Percentiles rank a stretch among this genome's conserved stretches.
Conservation (phyloP, 2,797 vertebrate genomes). For the Microcaecilia unicolor region DNA sequence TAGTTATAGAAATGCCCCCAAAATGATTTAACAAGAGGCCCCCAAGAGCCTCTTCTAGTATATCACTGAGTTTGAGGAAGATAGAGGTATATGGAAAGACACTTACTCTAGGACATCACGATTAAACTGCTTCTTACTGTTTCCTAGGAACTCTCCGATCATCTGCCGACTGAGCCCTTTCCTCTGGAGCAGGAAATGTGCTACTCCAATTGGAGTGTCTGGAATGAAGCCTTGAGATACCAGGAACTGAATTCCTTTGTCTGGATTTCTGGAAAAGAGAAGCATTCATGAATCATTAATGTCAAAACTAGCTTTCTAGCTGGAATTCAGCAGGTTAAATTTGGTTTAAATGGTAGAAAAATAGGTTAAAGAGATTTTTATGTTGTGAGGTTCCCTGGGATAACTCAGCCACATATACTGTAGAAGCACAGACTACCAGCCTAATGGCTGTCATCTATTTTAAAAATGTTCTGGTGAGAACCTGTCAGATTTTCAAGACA, state of each 20-base stretch:
- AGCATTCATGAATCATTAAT: no score
- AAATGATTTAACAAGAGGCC: no score
- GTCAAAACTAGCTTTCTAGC: neutral
- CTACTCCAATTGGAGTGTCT: constrained; percentile 93
- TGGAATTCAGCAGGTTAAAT: constrained; percentile 24
- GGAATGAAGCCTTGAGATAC: constrained; percentile 95
- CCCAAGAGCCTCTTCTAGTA: no score
- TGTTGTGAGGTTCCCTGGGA: no score
- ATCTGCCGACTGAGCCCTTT: constrained; percentile 97
- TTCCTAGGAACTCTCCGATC: constrained; percentile 96
- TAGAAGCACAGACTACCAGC: no score
- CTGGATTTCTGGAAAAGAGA: constrained; percentile 77
- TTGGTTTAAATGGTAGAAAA: constrained; percentile 3
- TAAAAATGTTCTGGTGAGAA: no score
- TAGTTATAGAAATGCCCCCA: no score
- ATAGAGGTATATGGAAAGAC: no score
- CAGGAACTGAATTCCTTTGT: constrained; percentile 95
- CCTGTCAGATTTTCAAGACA: no score
- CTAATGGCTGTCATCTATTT: no score
- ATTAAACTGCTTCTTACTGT: constrained; percentile 98
- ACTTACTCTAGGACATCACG: constrained; percentile 81
- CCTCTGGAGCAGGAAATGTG: constrained; percentile 91
- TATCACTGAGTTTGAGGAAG: no score
- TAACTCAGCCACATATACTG: no score
- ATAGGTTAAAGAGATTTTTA: neutral